Base-by-base conservation (phyloP, 2,113 vertebrate species). In the Strix uralensis region DNA sequence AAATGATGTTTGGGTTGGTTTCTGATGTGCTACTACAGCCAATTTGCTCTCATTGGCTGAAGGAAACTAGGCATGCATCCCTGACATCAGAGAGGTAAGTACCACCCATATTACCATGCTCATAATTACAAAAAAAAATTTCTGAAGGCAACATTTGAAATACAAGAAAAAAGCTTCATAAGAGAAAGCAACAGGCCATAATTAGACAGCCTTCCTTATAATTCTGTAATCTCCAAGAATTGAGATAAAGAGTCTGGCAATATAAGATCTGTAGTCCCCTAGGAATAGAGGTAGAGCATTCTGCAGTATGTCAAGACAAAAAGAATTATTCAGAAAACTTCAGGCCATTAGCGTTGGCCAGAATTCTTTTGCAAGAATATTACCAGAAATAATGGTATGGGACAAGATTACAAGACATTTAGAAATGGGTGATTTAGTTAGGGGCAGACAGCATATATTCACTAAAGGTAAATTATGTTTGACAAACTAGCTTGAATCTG, bases 331-430 rank as follows among this genome's bases (percentile, higher is more conserved):
- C 57, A 72, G 80, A 92, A 88, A 96, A 95, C 54, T 89, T 79
- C 62, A 73, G 54, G 25, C 40, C 40, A 30, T 85, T 91, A 89
- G 16, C 72, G 27, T 65, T 84, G 84, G 7, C 47, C 83, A 75
- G 71, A 65, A 87, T 82, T 88, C 70, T 91, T 85, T 77, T 73
- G 15, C 66, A 92, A 79, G 30, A 67, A 66, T 82, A 95, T 89
- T 89, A 38, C 57, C 51, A 58, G 73, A 95, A 95, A 95, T 94
- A 89, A 95, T 80, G 46, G n/a, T 42, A 92, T 54, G 46, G 93
- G 94, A 95, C 62, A 91, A 94, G 81, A 95, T 72, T 75, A 80
- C 57, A 85, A 92, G 89, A 94, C 84, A 87, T 89, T 92, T 89
- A 87, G 83, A 92, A 94, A 94, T 67, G 67, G 58, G 38, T 86